These are phyloP conservation scores for Dryas iulia DNA, from an alignment of 1,140 invertebrate genomes.

Conservation along the genomic window DNA sequence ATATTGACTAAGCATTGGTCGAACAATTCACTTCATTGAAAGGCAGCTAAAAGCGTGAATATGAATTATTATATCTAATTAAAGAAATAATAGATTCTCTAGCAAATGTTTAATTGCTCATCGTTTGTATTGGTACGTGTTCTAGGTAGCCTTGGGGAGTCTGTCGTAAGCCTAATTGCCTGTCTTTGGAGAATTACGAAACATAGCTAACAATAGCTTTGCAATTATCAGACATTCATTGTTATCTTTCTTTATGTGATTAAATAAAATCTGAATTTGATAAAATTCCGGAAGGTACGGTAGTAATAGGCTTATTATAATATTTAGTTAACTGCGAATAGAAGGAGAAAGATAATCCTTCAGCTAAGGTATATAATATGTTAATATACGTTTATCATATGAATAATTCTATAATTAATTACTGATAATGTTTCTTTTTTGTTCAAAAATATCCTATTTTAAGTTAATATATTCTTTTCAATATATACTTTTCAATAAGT, in stretches of 20 bases:
- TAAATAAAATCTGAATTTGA: constrained; percentile 21
- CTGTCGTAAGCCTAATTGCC: constrained; percentile 30
- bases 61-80: constrained; percentile 17
- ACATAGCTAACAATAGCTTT: constrained; percentile 17
- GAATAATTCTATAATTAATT: background rate
- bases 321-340: background rate
- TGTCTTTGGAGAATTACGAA: constrained; percentile 27
- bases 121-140: constrained; percentile 19
- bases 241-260: constrained; percentile 20
- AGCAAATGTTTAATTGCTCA: constrained; percentile 15
- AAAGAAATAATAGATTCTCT: constrained; percentile 12
- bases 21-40: constrained; percentile 13
- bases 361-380: background rate
- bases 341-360: background rate
- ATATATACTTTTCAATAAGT: too few species aligned
- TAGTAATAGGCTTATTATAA: constrained; percentile 9
- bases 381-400: background rate
- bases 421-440: too few species aligned
- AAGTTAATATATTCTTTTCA: too few species aligned
- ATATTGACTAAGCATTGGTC: background rate
- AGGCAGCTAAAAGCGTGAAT: background rate
- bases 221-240: constrained; percentile 20
- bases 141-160: constrained; percentile 16
- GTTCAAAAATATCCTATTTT: background rate
- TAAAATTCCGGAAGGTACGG: constrained; percentile 21